phyloP scores from a whole-genome alignment of 2,888 invertebrate species.

The Lymantria monacha region DNA sequence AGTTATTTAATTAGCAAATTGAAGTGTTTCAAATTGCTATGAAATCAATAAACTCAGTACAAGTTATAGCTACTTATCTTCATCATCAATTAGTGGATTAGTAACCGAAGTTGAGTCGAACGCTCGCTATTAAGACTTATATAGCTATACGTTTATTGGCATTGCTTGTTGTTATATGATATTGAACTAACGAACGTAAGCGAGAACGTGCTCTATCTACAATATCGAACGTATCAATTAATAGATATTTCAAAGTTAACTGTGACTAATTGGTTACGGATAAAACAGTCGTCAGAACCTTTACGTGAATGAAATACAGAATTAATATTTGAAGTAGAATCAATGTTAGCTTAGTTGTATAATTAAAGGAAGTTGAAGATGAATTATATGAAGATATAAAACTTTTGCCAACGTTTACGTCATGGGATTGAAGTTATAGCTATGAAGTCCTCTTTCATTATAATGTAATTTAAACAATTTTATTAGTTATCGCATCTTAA shows the following conservation, averaged over 20 bases:
- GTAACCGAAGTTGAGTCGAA: slow-evolving; percentile 20
- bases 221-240: slow-evolving; percentile 36
- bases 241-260: slow-evolving; percentile 23
- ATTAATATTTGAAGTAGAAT: too few relatives aligned
- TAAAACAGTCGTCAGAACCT: slow-evolving; percentile 8
- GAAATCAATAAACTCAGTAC: slow-evolving; percentile 21
- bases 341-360: too few relatives aligned
- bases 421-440: too few relatives aligned
- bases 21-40: slow-evolving; percentile 6
- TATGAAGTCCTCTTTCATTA: too few relatives aligned
- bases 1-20: background rate
- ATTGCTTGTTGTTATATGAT: slow-evolving; percentile 16
- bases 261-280: slow-evolving; percentile 26
- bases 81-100: slow-evolving; percentile 33
- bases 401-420: too few relatives aligned
- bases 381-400: too few relatives aligned
- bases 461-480: too few relatives aligned
- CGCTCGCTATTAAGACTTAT: slow-evolving; percentile 13
- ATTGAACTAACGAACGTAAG: slow-evolving; percentile 37
- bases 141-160: background rate
- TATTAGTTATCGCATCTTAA: too few relatives aligned
- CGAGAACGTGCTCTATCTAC: slow-evolving; percentile 50
- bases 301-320: too few relatives aligned
- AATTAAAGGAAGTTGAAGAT: too few relatives aligned
- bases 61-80: slow-evolving; percentile 23